Conservation (phyloP, 2,888 invertebrate species). For the Protophormia terraenovae region DNA sequence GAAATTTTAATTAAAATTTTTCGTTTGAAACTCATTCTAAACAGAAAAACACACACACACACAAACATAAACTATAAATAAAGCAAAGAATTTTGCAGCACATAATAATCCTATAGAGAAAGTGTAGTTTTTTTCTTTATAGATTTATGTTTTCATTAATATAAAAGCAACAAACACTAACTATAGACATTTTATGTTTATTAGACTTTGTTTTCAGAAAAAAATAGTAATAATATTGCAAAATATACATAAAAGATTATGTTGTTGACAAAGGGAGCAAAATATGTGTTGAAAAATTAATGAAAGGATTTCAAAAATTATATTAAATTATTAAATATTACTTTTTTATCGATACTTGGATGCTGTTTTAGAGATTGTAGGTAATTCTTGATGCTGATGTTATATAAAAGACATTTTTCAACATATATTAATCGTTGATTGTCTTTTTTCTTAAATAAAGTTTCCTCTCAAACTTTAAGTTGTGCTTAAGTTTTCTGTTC, state of each 20-base stretch:
- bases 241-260: neutral
- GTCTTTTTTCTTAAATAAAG: too few relatives aligned
- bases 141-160: slow-evolving; percentile 27
- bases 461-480: too few relatives aligned
- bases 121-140: neutral
- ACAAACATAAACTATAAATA: too few relatives aligned
- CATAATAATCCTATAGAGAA: neutral
- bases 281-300: neutral
- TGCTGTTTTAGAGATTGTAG: too few relatives aligned
- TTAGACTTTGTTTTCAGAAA: neutral
- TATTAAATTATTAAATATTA: too few relatives aligned
- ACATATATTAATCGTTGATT: too few relatives aligned
- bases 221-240: neutral
- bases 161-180: slow-evolving; percentile 10
- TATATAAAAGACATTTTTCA: too few relatives aligned
- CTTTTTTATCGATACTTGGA: too few relatives aligned
- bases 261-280: neutral
- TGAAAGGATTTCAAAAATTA: neutral
- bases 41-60: neutral
- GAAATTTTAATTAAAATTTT: slow-evolving; percentile 49
- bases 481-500: too few relatives aligned
- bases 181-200: neutral
- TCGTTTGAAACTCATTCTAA: neutral
- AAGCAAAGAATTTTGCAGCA: neutral
- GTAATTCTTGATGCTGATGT: too few relatives aligned